phyloP scores from a whole-genome alignment of 2,113 vertebrate species.

The Notiomystis cincta region DNA sequence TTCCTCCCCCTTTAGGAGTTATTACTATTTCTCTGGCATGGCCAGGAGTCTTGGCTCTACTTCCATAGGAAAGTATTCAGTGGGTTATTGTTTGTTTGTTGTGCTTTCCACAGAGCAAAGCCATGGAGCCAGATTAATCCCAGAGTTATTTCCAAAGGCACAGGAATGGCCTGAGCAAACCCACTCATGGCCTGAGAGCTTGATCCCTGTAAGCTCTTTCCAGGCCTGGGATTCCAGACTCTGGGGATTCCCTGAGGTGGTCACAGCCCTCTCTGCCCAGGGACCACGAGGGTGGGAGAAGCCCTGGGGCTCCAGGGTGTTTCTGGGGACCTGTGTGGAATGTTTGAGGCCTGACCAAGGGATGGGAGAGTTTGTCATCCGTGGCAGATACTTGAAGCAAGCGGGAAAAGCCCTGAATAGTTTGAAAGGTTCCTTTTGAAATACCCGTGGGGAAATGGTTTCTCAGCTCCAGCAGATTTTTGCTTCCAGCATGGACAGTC shows the following conservation, averaged over 20 bases:
- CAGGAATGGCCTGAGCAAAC: neutral
- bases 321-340: neutral
- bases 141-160: neutral
- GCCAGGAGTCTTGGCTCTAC: neutral
- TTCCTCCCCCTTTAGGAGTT: neutral
- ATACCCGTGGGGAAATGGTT: neutral
- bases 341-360: neutral
- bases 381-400: neutral
- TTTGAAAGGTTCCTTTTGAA: neutral
- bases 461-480: neutral
- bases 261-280: fast-evolving
- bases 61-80: neutral
- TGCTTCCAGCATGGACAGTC: neutral
- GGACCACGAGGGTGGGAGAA: neutral
- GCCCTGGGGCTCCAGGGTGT: neutral
- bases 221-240: neutral
- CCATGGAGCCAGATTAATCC: neutral
- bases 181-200: neutral
- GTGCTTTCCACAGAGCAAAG: neutral
- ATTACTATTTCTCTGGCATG: neutral
- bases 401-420: neutral
- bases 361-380: neutral
- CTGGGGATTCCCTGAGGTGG: neutral
- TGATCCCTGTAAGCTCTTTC: neutral
- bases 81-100: neutral